Evolutionary conservation across 2,888 invertebrate genomes (phyloP).

Genomic region (Idaea straminata): DNA sequence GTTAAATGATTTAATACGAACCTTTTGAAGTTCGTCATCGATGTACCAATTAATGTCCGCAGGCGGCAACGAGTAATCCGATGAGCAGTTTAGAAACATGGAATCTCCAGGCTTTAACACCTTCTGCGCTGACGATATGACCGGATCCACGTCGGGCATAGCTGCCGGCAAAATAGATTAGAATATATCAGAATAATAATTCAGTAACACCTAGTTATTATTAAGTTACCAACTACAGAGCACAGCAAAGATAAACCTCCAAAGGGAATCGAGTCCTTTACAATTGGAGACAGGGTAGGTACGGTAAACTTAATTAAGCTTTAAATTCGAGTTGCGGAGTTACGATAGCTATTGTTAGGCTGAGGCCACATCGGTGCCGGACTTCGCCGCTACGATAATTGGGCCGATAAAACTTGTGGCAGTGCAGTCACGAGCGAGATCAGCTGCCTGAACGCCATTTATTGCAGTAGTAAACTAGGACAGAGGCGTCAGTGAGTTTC

Average conservation of each 20-base stretch:
- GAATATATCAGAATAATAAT: conserved; percentile 40
- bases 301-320: conserved; percentile 46
- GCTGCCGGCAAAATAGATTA: conserved; percentile 59
- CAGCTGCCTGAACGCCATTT: conserved; percentile 14
- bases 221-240: conserved; percentile 25
- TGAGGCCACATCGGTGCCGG: conserved; percentile 36
- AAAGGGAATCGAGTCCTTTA: conserved; percentile 37
- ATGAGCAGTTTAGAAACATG: conserved; percentile 69
- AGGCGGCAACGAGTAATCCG: conserved; percentile 70
- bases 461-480: conserved; percentile 25
- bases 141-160: conserved; percentile 68
- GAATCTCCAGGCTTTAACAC: conserved; percentile 71
- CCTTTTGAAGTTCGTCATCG: conserved; percentile 72
- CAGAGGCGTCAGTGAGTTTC: conserved; percentile 22
- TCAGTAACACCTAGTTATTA: conserved; percentile 35
- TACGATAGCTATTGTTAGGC: conserved; percentile 38
- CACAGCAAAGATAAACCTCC: conserved; percentile 31
- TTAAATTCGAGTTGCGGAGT: conserved; percentile 41
- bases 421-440: conserved; percentile 25
- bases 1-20: conserved; percentile 34
- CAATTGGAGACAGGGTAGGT: conserved; percentile 30
- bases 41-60: conserved; percentile 76
- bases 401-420: conserved; percentile 44
- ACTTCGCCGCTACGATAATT: conserved; percentile 40
- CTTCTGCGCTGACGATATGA: conserved; percentile 67